Base-by-base conservation (phyloP, 1,140 invertebrate genomes). In the Pseudomyrmex flavicornis region DNA sequence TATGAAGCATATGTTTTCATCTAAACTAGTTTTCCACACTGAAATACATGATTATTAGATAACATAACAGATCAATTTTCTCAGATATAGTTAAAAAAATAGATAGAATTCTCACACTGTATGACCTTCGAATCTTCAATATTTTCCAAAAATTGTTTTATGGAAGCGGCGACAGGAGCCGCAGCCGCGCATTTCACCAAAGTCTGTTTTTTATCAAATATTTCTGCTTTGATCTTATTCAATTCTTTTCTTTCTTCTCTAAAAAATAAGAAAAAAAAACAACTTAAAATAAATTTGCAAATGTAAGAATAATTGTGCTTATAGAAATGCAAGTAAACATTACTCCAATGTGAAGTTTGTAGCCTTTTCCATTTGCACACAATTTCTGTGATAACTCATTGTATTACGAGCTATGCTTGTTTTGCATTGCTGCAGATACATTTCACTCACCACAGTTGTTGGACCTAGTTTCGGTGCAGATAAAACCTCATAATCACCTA, bases 21-120 rank as follows among this genome's bases (percentile, higher is more conserved):
- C 54, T 65, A 91, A 62, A 80, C 77, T 89, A 0, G 52, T 52
- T 61, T 77, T 84, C 92, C 92, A 93, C 74, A 91, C 92, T 93
- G 52, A 83, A 92, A 92, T 69, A 35, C 20, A 59, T 65, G 17
- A 69, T 50, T 52, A 77, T 83, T 52, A 63, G 1, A 10, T 26
- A 66, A 62, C 13, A 77, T 22, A 12, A 54, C 54, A 56, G 12
- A 79, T 56, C 15, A 1, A 70, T 50, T 56, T 3, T 48, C 22
- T 3, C 35, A 0, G 26, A 4, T 35, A 35, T 7, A 35, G 35
- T 35, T 4, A 44, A 56, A 66, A n/a, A 17, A 69, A 61, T 48
- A 52, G 58, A 59, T 68, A 83, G 63, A 52, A 70, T 61, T 82
- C 82, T 86, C 44, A 93, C 92, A 80, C 68, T 86, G 54, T 59